phyloP scores from a whole-genome alignment of 2,797 vertebrate genomes.

The Hafferia zeledoni region DNA sequence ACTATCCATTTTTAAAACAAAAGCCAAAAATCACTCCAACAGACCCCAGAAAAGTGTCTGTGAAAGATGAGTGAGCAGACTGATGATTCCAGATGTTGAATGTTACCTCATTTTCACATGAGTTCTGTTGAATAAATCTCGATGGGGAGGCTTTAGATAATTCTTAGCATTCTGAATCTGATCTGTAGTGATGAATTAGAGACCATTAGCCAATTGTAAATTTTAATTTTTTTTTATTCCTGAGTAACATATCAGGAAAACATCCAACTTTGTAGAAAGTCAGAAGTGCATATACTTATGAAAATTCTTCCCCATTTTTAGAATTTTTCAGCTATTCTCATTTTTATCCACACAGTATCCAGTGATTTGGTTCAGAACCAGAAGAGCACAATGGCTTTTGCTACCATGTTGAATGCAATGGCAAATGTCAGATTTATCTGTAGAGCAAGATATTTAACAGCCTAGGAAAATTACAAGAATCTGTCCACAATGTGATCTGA shows the following conservation, averaged over 20 bases:
- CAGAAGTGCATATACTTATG: background rate
- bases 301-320: background rate
- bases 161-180: background rate
- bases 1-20: background rate
- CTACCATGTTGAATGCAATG: background rate
- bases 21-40: background rate
- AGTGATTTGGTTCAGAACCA: background rate
- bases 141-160: background rate
- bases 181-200: background rate
- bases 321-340: background rate
- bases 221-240: background rate
- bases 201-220: background rate
- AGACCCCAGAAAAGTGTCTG: background rate
- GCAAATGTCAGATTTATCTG: background rate
- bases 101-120: background rate
- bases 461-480: background rate
- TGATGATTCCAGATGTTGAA: background rate
- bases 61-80: accelerated
- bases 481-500: background rate
- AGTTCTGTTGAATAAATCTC: background rate
- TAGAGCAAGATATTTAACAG: background rate
- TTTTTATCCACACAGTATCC: background rate
- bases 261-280: background rate
- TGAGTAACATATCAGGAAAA: background rate
- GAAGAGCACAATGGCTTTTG: background rate